Evolutionary conservation across 2,113 vertebrate genomes (phyloP).

Genomic region (Carettochelys insculpta): DNA sequence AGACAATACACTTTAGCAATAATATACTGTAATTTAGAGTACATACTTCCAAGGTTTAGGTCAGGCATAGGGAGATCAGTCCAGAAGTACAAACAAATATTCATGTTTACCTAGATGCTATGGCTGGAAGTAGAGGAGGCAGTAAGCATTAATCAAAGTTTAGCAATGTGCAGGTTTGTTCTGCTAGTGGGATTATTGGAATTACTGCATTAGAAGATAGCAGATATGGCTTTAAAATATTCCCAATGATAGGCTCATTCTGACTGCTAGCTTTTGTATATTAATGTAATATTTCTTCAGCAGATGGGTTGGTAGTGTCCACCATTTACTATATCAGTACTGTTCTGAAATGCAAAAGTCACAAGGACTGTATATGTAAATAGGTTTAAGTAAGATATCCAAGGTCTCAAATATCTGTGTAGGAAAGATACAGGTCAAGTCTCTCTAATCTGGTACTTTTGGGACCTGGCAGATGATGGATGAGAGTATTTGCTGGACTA

Average conservation of each 20-base stretch:
- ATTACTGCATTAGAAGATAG: neutral
- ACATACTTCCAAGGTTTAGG: neutral
- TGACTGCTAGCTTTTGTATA: neutral
- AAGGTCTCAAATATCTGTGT: neutral
- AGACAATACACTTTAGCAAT: fast-evolving
- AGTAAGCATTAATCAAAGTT: neutral
- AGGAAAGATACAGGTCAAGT: neutral
- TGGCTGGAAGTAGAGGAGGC: neutral
- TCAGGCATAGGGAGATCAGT: neutral
- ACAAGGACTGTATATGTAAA: fast-evolving
- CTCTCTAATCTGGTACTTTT: too few relatives aligned
- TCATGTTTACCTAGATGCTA: fast-evolving
- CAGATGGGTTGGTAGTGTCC: fast-evolving
- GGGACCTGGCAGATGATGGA: too few relatives aligned
- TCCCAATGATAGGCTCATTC: neutral
- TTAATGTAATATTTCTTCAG: neutral
- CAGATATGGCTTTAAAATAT: neutral
- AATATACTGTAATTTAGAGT: neutral
- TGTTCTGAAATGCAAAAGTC: neutral
- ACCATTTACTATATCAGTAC: neutral
- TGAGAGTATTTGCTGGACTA: too few relatives aligned
- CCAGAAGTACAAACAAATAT: neutral
- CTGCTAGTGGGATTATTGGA: neutral
- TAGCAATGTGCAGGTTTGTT: neutral
- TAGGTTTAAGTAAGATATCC: neutral